Conservation (phyloP, 2,888 invertebrate species). For the Crossocerus cetratus region DNA sequence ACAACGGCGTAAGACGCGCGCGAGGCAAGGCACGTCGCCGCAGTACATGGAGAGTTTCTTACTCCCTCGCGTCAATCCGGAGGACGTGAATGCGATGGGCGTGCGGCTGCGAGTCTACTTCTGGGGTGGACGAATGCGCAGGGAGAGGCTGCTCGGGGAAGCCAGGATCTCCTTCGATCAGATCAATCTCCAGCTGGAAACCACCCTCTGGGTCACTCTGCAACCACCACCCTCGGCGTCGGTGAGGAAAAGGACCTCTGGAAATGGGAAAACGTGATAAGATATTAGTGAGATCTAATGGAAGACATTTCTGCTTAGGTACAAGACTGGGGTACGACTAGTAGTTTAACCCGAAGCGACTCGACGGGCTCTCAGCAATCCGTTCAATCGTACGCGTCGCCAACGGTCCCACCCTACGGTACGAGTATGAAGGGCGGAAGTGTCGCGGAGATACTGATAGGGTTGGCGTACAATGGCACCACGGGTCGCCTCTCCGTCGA, state of each 20-base stretch:
- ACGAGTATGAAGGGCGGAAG: conserved; percentile 88
- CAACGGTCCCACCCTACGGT: conserved; percentile 72
- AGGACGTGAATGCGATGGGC: conserved; percentile 95
- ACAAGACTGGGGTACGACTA: conserved; percentile 73
- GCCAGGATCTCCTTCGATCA: conserved; percentile 93
- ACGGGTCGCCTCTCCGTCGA: conserved; percentile 96
- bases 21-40: conserved; percentile 92
- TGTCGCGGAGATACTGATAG: conserved; percentile 92
- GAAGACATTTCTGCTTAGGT: conserved; percentile 47
- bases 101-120: conserved; percentile 93
- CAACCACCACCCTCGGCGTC: conserved; percentile 78
- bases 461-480: conserved; percentile 94
- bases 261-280: not conserved
- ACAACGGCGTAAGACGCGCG: conserved; percentile 96
- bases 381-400: conserved; percentile 78
- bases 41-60: conserved; percentile 96
- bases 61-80: conserved; percentile 93
- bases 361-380: conserved; percentile 96
- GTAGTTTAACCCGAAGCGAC: conserved; percentile 89
- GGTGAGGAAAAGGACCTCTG: conserved; percentile 48
- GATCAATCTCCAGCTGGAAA: conserved; percentile 93
- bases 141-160: conserved; percentile 94
- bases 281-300: not conserved
- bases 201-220: conserved; percentile 92
- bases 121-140: conserved; percentile 91